Evolutionary conservation across 1,140 invertebrate species (phyloP).

Genomic region (Lutraria rhynchaena): DNA sequence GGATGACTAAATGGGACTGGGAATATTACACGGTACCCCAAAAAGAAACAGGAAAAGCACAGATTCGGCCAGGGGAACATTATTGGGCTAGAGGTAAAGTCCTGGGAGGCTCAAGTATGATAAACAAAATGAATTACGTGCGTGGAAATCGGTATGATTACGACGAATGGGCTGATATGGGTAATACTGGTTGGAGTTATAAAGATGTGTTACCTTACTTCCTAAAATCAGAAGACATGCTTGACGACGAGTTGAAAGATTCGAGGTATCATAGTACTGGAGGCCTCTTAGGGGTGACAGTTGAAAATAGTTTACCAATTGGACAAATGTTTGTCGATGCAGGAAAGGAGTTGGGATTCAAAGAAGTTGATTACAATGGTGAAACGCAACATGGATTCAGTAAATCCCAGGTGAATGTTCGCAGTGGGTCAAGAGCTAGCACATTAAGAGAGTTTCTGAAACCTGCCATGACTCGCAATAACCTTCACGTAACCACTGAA

Average conservation of each 20-base stretch:
- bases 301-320: constrained; percentile 42
- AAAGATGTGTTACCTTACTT: constrained; percentile 93
- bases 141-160: no score
- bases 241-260: no score
- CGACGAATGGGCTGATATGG: no score
- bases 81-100: constrained; percentile 68
- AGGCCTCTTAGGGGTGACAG: constrained; percentile 63
- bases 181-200: no score
- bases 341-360: no score
- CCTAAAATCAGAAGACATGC: constrained; percentile 47
- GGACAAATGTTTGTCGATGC: constrained; percentile 3
- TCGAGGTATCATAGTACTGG: no score
- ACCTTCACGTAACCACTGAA: no score
- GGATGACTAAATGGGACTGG: constrained; percentile 83
- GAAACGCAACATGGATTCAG: no score
- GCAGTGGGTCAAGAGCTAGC: constrained; percentile 1
- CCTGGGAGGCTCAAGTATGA: constrained; percentile 91
- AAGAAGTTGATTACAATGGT: no score
- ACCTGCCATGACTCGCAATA: no score
- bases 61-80: constrained; percentile 89
- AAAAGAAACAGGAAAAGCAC: constrained; percentile 84
- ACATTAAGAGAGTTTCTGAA: constrained; percentile 14
- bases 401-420: constrained; percentile 10
- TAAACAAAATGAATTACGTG: constrained; percentile 98
- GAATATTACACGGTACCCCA: no score